A percentile compares a stretch with the other conserved stretches of the same genome.
These are phyloP conservation scores for Aplidium turbinatum DNA, from an alignment of 23 tunicate genomes.

Conservation along the genomic window DNA sequence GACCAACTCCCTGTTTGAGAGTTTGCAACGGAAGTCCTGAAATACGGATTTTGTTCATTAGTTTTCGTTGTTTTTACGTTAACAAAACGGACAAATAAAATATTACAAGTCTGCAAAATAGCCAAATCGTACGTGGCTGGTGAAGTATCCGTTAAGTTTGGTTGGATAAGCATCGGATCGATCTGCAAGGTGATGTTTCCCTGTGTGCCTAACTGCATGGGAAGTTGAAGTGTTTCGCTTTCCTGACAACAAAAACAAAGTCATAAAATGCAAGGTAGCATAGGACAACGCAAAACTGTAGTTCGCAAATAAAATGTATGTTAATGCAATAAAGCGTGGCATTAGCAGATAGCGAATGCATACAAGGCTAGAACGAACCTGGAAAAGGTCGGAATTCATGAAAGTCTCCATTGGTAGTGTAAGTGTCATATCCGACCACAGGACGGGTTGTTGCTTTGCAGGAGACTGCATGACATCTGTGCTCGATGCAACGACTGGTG, in stretches of 20 bases:
- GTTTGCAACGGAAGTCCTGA: too few relatives aligned
- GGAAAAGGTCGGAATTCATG: conserved; percentile 32
- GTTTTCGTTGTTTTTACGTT: too few relatives aligned
- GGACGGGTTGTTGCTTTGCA: conserved; percentile 15
- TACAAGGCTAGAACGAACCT: conserved; percentile 13
- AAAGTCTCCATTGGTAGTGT: conserved; percentile 65
- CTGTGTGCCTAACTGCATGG: conserved; percentile 45
- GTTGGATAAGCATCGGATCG: conserved; percentile 67
- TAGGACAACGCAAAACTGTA: background rate
- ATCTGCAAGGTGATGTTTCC: conserved; percentile 67
- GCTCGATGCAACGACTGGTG: too few relatives aligned
- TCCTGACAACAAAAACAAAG: background rate
- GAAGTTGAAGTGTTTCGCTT: conserved; percentile 24
- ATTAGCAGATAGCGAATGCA: background rate
- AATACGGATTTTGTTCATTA: too few relatives aligned
- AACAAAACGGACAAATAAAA: too few relatives aligned
- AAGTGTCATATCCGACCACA: conserved; percentile 56
- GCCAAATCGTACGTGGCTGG: background rate
- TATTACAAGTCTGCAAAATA: too few relatives aligned
- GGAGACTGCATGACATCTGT: too few relatives aligned
- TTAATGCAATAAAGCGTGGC: too few relatives aligned
- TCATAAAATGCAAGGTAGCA: background rate
- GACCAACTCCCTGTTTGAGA: conserved; percentile 23
- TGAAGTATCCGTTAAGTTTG: conserved; percentile 30
- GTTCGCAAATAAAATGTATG: too few relatives aligned